Base-by-base conservation (phyloP, 2,888 invertebrate species). In the Disparrhopalites patrizii region DNA sequence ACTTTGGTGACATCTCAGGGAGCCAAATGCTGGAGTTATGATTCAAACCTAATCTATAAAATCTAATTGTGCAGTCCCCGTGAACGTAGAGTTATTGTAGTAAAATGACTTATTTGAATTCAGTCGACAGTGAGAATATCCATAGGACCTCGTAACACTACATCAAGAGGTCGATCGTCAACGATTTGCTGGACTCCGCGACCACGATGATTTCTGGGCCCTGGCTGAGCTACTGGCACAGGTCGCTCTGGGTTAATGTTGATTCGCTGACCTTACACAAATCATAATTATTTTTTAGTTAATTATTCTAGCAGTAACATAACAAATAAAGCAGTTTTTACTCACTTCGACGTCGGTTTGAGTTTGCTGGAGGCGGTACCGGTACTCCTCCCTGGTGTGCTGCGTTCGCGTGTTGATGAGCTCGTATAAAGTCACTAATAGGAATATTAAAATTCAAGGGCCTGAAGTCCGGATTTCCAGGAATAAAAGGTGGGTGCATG, bases 121-220 rank as follows among this genome's bases (percentile, higher is more conserved):
- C 50, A 62, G 51, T 62, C 62, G 10, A 62, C 62, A 20, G 62
- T 62, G 7, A 62, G 51, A 51, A 62, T 51, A 36, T 62, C 62
- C 50, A 58, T 36, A 33, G 38, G 57, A n/a, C 57, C 23, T 38
- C 20, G 33, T 38, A 27, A 3, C 13, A 13, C 8, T 38, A 57
- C 38, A 38, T 25, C 25, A 25, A 27, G 51, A 4, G 3, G 51
- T 23, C 15, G 51, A 25, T 5, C 43, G 15, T 43, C 43, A 10
- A 20, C 25, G 15, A 25, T 13, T 51, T 20, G 51, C 15, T 51
- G 51, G n/a, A 18, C 55, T 33, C 31, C 55, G 18, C 31, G 10
- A 7, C 31, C 55, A 2, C 33, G 55, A 3, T 20, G 3, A 18
- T 18, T 18, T 33, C 55, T 28, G 1, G 27, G 28, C 15, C 28